These are phyloP conservation scores for Drosophila burlai DNA, from an alignment of 1,140 invertebrate genomes.

Conservation along the genomic window DNA sequence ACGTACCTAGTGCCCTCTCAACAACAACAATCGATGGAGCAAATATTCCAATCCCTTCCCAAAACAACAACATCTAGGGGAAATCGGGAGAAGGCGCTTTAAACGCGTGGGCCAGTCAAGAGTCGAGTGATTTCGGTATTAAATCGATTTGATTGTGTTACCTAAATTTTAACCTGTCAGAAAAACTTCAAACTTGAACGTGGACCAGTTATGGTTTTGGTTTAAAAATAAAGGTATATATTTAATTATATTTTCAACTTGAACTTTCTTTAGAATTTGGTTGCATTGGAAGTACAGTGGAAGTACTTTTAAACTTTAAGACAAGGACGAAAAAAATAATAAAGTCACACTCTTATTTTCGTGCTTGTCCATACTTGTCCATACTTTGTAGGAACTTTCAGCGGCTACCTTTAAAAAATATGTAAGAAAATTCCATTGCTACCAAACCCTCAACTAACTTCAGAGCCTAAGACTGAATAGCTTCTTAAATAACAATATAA, in stretches of 20 bases:
- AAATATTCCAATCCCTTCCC: slow-evolving; percentile 46
- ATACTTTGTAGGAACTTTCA: background rate
- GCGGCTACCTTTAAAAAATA: background rate
- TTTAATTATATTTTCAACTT: background rate
- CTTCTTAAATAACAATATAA: background rate
- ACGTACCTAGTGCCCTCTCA: slow-evolving; percentile 27
- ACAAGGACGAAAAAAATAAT: background rate
- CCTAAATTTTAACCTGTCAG: background rate
- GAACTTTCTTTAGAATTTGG: background rate
- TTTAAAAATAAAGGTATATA: background rate
- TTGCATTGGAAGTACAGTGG: no score
- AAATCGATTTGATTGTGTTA: slow-evolving; percentile 19
- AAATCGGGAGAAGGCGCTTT: background rate
- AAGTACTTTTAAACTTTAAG: background rate
- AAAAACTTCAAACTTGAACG: background rate
- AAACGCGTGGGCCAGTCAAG: background rate
- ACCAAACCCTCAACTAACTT: background rate
- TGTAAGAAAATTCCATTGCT: no score
- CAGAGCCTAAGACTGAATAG: background rate
- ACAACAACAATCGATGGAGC: slow-evolving; percentile 60
- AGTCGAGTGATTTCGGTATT: background rate
- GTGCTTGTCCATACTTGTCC: no score
- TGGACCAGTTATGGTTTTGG: no score
- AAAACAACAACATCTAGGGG: background rate
- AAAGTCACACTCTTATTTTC: background rate